Evolutionary conservation across 2,888 invertebrate species (phyloP), one percentile per base, ranked within the genome.

Genomic region (Drosophila percnosoma): DNA sequence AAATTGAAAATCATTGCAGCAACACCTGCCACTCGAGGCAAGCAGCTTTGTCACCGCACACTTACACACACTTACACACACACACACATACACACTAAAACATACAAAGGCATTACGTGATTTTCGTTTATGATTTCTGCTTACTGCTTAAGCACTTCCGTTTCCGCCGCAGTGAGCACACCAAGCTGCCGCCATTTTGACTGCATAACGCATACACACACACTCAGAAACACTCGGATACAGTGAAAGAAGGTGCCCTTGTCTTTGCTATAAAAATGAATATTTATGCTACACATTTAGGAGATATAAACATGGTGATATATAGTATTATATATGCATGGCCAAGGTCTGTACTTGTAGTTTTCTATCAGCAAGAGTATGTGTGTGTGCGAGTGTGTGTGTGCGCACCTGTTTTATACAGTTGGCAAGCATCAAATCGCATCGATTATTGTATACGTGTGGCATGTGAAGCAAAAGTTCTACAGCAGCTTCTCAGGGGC

Each of bases 1-100:
- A 90, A 88, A 90, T 90, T 87, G 88, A 88, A 90, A 90, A 89
- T 88, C 87, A 88, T 88, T 88, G 90, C 89, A 79, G 90, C 89
- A 87, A 90, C 87, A 87, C 89, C 90, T 87, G 87, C 80, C 84
- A 73, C 82, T 82, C 68, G 78, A 70, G 73, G 73, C 66, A 76
- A 63, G 60, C 45, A 33, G 38, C 40, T 48, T 48, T 48, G 48
- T 57, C 42, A 29, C 55, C 11, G 18, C 21, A 29, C 49, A 54
- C 33, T 34, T 18, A 57, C 45, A 31, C 8, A 18, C 15, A 24
- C 42, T 13, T 31, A 24, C 18, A 36, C 49, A 69, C 45, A 45
- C 51, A 48, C n/a, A 63, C 57, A 31, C 24, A n/a, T 4, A 21
- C 13, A 33, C 4, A 27, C 42, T 62, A 58, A 61, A 55, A 48